Base-by-base conservation (phyloP, 2,797 vertebrate species). In the Epinephelus malabaricus region DNA sequence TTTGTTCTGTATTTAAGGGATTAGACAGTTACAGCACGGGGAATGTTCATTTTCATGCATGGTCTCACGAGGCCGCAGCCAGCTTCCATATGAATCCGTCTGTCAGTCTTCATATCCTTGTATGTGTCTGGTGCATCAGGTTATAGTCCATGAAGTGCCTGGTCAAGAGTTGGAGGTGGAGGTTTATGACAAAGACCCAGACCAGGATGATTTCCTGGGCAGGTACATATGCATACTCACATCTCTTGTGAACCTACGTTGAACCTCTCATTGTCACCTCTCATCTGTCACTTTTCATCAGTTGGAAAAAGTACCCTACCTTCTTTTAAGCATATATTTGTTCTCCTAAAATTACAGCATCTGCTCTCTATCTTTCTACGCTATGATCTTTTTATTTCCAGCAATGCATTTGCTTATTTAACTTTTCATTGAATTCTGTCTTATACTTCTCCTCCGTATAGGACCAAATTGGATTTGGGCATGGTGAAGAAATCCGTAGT, bases 151-250 rank as follows among this genome's bases (percentile, higher is more conserved):
- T 40, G 98, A 98, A 91, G 98, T 99, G 64, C 97, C 97, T 51
- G 98, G 98, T 78, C 98, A 99, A 86, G 97, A 97, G 94, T 89
- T 99, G 87, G 98, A 98, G 86, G 96, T 98, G 91, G 97, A 99
- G 86, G 92, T 99, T 30, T 98, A 97, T 92, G 98, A 98, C 93
- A 99, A 99, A 94, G 98, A 99, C 85, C 88, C 97, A 64, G 97
- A 98, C 93, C 94, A 99, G 95, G 98, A 99, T 88, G 98, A 99
- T 90, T 97, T 98, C 93, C 94, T 99, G 94, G 98, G 98, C 90
- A 97, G 97, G 98, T 99, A 96, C 83, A 95, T 93, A 51, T 74
- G 25, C 74, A 77, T 49, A 56, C 70, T 95, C 83, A 96, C 34
- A 89, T 95, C 63, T 93, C 90, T 94, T 54, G 53, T 89, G 79